These are phyloP conservation scores for Hafferia zeledoni DNA, from an alignment of 2,797 vertebrate species.

Conservation along the genomic window DNA sequence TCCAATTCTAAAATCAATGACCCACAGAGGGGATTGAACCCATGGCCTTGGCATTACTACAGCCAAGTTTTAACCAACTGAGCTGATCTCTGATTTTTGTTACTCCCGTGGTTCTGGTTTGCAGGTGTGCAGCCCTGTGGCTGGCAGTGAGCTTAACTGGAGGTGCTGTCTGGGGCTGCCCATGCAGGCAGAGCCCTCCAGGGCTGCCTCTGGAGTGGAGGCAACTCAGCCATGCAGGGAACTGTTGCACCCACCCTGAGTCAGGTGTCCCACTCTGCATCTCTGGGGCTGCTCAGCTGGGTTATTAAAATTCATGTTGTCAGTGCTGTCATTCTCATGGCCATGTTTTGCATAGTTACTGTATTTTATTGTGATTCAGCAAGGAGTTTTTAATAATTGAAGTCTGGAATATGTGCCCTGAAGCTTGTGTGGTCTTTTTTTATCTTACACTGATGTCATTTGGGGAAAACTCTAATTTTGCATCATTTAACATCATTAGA, in stretches of 20 bases:
- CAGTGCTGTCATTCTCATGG: background rate
- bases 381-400: background rate
- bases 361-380: background rate
- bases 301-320: fast-evolving
- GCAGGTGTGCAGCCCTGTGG: background rate
- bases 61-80: too few species aligned
- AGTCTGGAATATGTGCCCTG: background rate
- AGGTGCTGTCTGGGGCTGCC: background rate
- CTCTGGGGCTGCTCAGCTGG: background rate
- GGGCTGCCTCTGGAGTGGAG: background rate
- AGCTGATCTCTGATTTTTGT: background rate
- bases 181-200: fast-evolving
- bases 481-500: background rate
- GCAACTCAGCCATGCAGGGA: background rate
- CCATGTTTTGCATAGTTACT: background rate
- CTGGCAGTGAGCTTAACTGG: background rate
- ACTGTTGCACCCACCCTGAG: background rate
- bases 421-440: background rate
- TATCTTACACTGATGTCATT: background rate
- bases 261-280: background rate
- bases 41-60: too few species aligned
- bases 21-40: too few species aligned
- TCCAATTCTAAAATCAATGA: too few species aligned
- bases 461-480: background rate
- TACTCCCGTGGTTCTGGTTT: background rate